phyloP scores from a whole-genome alignment of 1,140 invertebrate genomes.

The Drosophila ananassae region DNA sequence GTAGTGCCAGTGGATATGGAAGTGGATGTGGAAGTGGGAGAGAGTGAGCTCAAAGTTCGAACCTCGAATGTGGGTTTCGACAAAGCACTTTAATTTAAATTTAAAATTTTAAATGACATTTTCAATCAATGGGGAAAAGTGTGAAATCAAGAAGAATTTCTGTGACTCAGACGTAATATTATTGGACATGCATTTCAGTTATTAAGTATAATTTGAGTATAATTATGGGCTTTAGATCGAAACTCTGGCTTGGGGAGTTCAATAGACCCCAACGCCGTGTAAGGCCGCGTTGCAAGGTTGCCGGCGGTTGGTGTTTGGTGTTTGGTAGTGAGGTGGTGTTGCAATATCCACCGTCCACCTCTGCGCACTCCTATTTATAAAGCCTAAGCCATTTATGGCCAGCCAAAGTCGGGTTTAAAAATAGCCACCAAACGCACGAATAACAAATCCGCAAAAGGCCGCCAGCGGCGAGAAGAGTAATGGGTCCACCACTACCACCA shows the following conservation, averaged over 20 bases:
- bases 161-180: slow-evolving; percentile 4
- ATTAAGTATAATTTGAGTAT: not conserved
- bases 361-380: slow-evolving; percentile 38
- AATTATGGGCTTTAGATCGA: slow-evolving; percentile 32
- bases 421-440: slow-evolving; percentile 44
- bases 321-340: slow-evolving; percentile 19
- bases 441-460: slow-evolving; percentile 55
- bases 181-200: slow-evolving; percentile 12
- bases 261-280: slow-evolving; percentile 63
- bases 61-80: slow-evolving; percentile 22
- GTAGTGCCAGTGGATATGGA: slow-evolving; percentile 5
- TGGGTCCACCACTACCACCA: not conserved
- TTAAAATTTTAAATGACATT: not conserved
- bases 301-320: slow-evolving; percentile 11
- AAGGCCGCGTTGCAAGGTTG: slow-evolving; percentile 75
- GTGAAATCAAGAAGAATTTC: not conserved
- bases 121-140: too few relatives aligned
- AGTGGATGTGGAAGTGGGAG: slow-evolving; percentile 1
- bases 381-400: slow-evolving; percentile 52
- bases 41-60: slow-evolving; percentile 49
- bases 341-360: slow-evolving; percentile 25
- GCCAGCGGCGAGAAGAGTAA: not conserved
- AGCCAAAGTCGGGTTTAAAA: slow-evolving; percentile 52
- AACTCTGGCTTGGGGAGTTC: slow-evolving; percentile 49
- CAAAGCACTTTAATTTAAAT: not conserved